These are phyloP conservation scores for Micropoecilia bifurca DNA, from an alignment of 2,797 vertebrate species.

Conservation along the genomic window DNA sequence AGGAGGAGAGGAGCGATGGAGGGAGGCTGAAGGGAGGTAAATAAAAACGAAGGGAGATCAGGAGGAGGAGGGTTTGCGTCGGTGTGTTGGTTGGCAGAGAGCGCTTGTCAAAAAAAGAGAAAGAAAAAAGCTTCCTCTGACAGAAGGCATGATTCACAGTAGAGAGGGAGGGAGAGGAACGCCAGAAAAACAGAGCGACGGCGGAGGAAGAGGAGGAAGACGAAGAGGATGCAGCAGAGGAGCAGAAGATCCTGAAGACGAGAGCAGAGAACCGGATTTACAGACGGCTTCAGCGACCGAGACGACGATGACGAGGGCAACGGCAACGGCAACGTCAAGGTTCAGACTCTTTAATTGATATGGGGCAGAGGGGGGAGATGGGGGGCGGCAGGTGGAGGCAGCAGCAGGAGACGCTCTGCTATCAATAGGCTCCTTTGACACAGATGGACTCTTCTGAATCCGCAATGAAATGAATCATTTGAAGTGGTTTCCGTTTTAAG, in stretches of 20 bases:
- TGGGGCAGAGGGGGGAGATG: slow-evolving; percentile 38
- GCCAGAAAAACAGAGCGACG: slow-evolving; percentile 52
- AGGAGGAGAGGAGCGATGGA: slow-evolving; percentile 21
- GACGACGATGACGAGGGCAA: slow-evolving; percentile 47
- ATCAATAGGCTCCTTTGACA: slow-evolving; percentile 70
- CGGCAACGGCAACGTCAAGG: slow-evolving; percentile 17
- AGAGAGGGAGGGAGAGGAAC: slow-evolving; percentile 42
- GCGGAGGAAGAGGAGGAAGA: slow-evolving; percentile 51
- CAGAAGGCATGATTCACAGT: slow-evolving; percentile 82
- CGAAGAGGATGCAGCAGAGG: slow-evolving; percentile 28
- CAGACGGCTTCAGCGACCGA: slow-evolving; percentile 45
- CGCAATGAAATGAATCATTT: slow-evolving; percentile 42
- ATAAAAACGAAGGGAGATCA: slow-evolving; percentile 52
- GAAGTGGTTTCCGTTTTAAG: not conserved
- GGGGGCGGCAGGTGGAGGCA: slow-evolving; percentile 33
- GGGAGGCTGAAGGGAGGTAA: slow-evolving; percentile 44
- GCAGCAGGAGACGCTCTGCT: slow-evolving; percentile 54
- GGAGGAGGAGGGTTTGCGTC: slow-evolving; percentile 73
- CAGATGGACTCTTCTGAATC: slow-evolving; percentile 58
- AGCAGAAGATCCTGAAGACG: slow-evolving; percentile 52
- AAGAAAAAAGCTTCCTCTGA: slow-evolving; percentile 69
- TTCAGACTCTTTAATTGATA: slow-evolving; percentile 64
- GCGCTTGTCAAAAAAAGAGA: slow-evolving; percentile 63
- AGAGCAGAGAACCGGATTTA: slow-evolving; percentile 50
- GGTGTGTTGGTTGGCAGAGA: slow-evolving; percentile 77